Base-by-base conservation (phyloP, 1,140 invertebrate species). In the Bombyx mori region DNA sequence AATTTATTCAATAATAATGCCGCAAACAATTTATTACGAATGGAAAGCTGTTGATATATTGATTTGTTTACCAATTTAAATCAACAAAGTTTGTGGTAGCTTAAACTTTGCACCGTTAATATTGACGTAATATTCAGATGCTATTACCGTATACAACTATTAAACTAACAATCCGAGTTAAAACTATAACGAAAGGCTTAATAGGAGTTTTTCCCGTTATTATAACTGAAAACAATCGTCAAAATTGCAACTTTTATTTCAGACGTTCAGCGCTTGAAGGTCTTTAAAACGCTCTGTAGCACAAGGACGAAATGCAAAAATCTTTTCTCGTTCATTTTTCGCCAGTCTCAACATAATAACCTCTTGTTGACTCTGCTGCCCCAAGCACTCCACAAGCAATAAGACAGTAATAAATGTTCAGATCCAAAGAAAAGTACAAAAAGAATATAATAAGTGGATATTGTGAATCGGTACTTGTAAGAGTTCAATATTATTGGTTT, bases 321-420 rank as follows among this genome's bases (percentile, higher is more conserved):
- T 70, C 65, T 79, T 75, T 75, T 80, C 73, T 78, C 77, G 77
- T 69, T 85, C 76, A 82, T 81, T 82, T 82, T 83, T 78, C 73
- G 75, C 77, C 65, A 78, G 75, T 78, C 68, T 71, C 78, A 79
- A 86, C 80, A 82, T 86, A 83, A 86, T 82, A 86, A 86, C 78
- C 79, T 75, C 73, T 76, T 82, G 80, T 86, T 86, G 79, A 79
- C 79, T 73, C 74, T 62, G 61, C 62, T 63, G 73, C 77, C 76
- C 61, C 65, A 62, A 76, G 70, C 82, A 77, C 76, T 83, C 73
- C 73, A 77, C 78, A 76, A 78, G 73, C 79, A 86, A 86, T 86
- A 84, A 84, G 78, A 84, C 74, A 80, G 81, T 86, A 86, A 86
- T 86, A 86, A 84, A 84, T 84, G 82, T 79, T 86, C 76, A 71